phyloP scores from a whole-genome alignment of 2,113 vertebrate genomes.

The Sinocyclocheilus maitianheensis region DNA sequence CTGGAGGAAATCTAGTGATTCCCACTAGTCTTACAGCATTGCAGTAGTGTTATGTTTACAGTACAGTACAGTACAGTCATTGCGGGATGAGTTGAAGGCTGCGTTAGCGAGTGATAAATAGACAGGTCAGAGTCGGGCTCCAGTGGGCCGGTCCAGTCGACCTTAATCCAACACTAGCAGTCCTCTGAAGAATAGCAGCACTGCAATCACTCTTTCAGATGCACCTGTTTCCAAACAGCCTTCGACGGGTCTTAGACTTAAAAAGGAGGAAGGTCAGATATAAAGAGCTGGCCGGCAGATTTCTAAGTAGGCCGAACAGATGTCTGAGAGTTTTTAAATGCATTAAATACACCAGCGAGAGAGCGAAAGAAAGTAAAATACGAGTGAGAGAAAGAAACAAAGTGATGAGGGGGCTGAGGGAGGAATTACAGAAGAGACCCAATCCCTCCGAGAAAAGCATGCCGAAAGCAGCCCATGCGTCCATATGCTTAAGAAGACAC shows the following conservation, averaged over 20 bases:
- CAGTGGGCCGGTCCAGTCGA: neutral
- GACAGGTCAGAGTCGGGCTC: neutral
- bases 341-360: conserved; percentile 68
- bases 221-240: neutral
- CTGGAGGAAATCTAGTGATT: no score
- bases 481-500: conserved; percentile 64
- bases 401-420: neutral
- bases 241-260: neutral
- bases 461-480: conserved; percentile 28
- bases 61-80: neutral
- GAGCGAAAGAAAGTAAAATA: neutral
- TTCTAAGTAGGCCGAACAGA: conserved; percentile 73
- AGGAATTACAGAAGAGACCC: conserved; percentile 16
- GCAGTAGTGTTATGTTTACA: neutral
- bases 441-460: conserved; percentile 64
- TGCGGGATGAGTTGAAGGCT: neutral
- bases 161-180: neutral
- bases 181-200: neutral
- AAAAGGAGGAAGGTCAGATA: neutral
- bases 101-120: neutral
- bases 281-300: conserved; percentile 37
- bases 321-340: conserved; percentile 71
- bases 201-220: neutral
- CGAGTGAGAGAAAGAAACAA: neutral
- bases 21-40: neutral